Percentiles rank a stretch among this genome's conserved stretches.
These are phyloP conservation scores for Lepidonotus clava DNA, from an alignment of 2,888 invertebrate species.

Conservation along the genomic window DNA sequence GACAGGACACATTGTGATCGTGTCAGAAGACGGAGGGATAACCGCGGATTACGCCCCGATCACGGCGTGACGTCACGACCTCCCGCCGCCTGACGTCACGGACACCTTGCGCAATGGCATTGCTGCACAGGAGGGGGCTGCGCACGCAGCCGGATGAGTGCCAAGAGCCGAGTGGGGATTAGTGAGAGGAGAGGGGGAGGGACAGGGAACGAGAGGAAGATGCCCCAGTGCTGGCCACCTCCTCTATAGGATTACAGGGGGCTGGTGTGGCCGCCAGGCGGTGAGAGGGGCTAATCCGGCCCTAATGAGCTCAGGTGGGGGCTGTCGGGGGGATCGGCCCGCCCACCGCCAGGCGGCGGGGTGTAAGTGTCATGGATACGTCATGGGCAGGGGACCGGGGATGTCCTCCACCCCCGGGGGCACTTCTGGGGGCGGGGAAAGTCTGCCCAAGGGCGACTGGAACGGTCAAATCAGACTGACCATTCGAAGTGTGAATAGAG, in stretches of 20 bases:
- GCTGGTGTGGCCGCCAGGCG: neutral
- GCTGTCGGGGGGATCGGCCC: constrained; percentile 38
- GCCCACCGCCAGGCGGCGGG: constrained; percentile 19
- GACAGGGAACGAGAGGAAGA: neutral
- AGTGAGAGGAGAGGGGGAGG: neutral
- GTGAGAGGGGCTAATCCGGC: constrained; percentile 11
- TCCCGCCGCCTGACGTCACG: neutral
- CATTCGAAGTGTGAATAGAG: too few species aligned
- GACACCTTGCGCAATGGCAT: neutral
- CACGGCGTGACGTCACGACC: neutral
- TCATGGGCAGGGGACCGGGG: neutral
- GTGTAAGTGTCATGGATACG: constrained; percentile 20
- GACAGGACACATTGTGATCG: neutral
- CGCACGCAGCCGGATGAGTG: neutral
- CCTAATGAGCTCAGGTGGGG: constrained; percentile 31
- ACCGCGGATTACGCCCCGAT: neutral
- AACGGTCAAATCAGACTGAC: constrained; percentile 44
- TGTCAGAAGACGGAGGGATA: neutral
- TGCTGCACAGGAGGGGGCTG: neutral
- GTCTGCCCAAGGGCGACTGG: constrained; percentile 2
- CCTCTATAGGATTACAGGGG: constrained; percentile 34
- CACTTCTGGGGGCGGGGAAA: neutral
- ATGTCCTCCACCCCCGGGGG: neutral
- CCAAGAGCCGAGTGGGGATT: constrained; percentile 14
- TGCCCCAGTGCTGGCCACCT: neutral